Evolutionary conservation across 2,113 vertebrate genomes (phyloP).

Genomic region (Leptodactylus fuscus): DNA sequence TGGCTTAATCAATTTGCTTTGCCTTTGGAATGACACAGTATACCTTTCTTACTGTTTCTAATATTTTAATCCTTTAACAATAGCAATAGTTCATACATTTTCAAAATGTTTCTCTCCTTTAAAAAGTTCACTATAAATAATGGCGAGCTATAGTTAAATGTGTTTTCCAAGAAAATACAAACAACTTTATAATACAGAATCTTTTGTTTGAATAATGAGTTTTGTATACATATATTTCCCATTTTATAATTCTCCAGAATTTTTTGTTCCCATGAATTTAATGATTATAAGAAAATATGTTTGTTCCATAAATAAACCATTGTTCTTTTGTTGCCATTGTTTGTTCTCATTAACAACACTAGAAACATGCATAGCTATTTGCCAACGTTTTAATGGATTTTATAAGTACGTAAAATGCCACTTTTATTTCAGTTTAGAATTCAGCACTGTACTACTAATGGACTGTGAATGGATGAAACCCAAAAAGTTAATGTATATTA

Average conservation of each 20-base stretch:
- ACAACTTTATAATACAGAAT: background rate
- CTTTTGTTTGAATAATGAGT: background rate
- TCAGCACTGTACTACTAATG: background rate
- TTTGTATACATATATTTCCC: background rate
- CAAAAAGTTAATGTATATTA: constrained; percentile 16
- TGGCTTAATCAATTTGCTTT: too few relatives aligned
- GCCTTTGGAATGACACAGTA: too few relatives aligned
- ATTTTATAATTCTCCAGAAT: background rate
- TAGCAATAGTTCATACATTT: background rate
- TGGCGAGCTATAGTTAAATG: background rate
- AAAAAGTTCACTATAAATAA: background rate
- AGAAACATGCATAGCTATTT: background rate
- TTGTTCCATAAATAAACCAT: background rate
- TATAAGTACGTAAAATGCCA: background rate
- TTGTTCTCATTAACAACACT: background rate
- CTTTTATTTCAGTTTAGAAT: background rate
- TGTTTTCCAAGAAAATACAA: background rate
- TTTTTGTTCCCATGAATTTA: background rate
- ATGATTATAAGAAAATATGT: background rate
- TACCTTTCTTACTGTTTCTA: background rate
- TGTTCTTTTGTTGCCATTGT: background rate
- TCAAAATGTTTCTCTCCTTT: background rate
- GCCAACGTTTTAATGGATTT: background rate
- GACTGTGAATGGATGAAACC: constrained; percentile 24
- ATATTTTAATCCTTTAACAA: background rate